phyloP scores from a whole-genome alignment of 2,888 invertebrate genomes.

The Ferdinandea cuprea region DNA sequence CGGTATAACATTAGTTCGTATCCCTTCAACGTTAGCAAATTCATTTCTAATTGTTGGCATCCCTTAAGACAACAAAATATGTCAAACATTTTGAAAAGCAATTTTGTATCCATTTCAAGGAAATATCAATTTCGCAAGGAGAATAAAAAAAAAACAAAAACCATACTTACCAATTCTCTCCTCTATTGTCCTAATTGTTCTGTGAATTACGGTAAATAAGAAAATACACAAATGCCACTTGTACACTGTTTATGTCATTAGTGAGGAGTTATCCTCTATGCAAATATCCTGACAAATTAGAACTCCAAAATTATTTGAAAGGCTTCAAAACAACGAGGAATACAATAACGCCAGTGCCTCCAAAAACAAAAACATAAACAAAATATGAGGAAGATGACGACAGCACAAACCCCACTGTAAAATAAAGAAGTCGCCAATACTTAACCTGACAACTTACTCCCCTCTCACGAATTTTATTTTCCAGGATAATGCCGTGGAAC shows the following conservation, averaged over 20 bases:
- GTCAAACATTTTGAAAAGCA: slow-evolving; percentile 67
- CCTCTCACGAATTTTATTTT: slow-evolving; percentile 52
- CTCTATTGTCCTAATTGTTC: slow-evolving; percentile 28
- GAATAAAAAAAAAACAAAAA: no score
- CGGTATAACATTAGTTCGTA: no score
- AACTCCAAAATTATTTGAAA: slow-evolving; percentile 72
- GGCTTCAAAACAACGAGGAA: slow-evolving; percentile 68
- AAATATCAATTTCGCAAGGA: slow-evolving; percentile 39
- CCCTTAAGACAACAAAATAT: slow-evolving; percentile 32
- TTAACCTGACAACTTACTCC: slow-evolving; percentile 70
- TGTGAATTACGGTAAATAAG: slow-evolving; percentile 50
- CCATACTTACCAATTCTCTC: slow-evolving; percentile 4
- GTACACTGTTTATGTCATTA: slow-evolving; percentile 73
- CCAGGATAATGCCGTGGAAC: slow-evolving; percentile 45
- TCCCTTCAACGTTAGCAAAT: slow-evolving; percentile 29
- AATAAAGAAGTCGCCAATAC: slow-evolving; percentile 70
- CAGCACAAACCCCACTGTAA: slow-evolving; percentile 11
- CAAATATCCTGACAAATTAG: slow-evolving; percentile 73
- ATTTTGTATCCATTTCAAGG: slow-evolving; percentile 65
- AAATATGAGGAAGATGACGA: neutral
- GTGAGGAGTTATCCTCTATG: slow-evolving; percentile 56
- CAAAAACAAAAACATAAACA: neutral
- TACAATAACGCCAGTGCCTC: slow-evolving; percentile 42
- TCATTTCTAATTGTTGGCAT: slow-evolving; percentile 43
- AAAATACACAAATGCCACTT: slow-evolving; percentile 66